Evolutionary conservation across 2,888 invertebrate species (phyloP).

Genomic region (Leptopterna dolabrata): DNA sequence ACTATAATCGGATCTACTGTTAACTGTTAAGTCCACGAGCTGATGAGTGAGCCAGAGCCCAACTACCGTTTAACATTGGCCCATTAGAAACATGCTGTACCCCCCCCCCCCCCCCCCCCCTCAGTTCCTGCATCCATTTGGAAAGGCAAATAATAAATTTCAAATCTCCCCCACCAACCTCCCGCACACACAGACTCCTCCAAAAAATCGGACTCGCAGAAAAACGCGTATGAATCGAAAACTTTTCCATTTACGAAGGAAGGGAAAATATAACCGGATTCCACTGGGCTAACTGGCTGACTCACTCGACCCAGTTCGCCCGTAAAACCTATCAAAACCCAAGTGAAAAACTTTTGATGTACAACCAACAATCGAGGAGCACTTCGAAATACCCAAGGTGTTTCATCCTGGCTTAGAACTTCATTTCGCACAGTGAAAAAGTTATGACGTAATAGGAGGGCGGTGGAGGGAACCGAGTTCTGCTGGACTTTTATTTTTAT

Average conservation of each 20-base stretch:
- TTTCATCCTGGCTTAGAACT: slow-evolving; percentile 30
- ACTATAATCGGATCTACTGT: no score
- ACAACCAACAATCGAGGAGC: slow-evolving; percentile 18
- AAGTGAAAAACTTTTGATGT: slow-evolving; percentile 33
- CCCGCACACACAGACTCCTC: neutral
- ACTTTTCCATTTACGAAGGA: slow-evolving; percentile 18
- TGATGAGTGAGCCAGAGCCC: no score
- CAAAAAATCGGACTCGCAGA: neutral
- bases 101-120: no score
- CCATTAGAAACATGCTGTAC: no score
- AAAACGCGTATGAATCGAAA: neutral
- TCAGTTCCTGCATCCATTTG: no score
- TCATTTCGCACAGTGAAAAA: slow-evolving; percentile 29
- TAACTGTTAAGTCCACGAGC: no score
- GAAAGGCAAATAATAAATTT: neutral
- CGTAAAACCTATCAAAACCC: slow-evolving; percentile 26
- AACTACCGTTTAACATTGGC: no score
- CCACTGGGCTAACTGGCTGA: neutral
- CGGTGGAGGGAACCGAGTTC: neutral
- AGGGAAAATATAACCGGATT: slow-evolving; percentile 8
- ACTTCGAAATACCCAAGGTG: slow-evolving; percentile 8
- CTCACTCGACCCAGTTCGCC: neutral
- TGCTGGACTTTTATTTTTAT: neutral
- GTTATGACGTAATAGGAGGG: slow-evolving; percentile 18
- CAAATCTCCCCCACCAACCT: neutral